Percentiles rank a stretch among this genome's conserved stretches.
These are phyloP conservation scores for Tribolium castaneum DNA, from an alignment of 1,140 invertebrate species.

Conservation along the genomic window DNA sequence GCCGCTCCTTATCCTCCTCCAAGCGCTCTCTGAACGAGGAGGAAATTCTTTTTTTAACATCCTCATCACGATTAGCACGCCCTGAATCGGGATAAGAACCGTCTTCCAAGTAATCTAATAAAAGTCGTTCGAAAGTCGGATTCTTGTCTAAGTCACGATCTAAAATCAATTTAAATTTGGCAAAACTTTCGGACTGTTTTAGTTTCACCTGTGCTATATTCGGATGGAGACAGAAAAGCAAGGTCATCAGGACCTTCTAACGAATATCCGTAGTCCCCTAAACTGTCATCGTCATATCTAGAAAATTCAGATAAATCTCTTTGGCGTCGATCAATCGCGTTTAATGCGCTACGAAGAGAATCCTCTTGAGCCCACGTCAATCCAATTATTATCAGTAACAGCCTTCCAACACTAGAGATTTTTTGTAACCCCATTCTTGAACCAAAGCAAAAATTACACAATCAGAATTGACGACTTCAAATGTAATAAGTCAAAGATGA, in stretches of 20 bases:
- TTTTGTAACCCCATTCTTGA: constrained; percentile 31
- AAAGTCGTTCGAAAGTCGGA: not conserved
- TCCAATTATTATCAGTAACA: constrained; percentile 29
- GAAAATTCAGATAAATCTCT: constrained; percentile 54
- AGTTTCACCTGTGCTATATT: constrained; percentile 45
- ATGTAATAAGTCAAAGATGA: not conserved
- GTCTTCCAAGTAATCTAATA: constrained; percentile 51
- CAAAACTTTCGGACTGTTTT: not conserved
- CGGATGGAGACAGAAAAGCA: constrained; percentile 47
- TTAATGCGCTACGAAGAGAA: constrained; percentile 63
- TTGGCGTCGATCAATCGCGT: constrained; percentile 65
- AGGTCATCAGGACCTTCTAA: constrained; percentile 51
- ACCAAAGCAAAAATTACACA: not conserved
- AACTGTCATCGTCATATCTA: constrained; percentile 48
- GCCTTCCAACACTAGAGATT: not conserved
- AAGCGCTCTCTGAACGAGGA: constrained; percentile 68
- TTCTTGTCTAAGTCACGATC: constrained; percentile 34
- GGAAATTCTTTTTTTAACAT: constrained; percentile 57
- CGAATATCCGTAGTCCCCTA: constrained; percentile 51
- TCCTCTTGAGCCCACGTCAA: constrained; percentile 57
- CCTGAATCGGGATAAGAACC: constrained; percentile 11
- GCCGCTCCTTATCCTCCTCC: constrained; percentile 61
- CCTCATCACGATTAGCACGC: constrained; percentile 46
- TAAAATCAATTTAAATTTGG: constrained; percentile 12
- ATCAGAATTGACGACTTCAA: not conserved